These are phyloP conservation scores for Carcharodon carcharias DNA, from an alignment of 2,797 vertebrate species.

Conservation along the genomic window DNA sequence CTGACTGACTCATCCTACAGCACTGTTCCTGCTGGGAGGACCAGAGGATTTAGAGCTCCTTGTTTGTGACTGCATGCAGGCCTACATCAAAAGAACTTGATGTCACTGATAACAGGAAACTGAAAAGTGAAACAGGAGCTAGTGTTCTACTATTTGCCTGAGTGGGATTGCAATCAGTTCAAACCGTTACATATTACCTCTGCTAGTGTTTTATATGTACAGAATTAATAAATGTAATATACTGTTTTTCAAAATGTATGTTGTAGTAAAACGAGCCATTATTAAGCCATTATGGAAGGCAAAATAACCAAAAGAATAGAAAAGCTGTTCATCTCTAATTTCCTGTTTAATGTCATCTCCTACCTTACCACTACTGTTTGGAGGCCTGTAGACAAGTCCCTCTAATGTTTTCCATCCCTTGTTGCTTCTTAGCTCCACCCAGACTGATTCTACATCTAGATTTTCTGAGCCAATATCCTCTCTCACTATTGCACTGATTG, in stretches of 20 bases:
- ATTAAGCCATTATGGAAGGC: not conserved
- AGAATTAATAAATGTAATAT: not conserved
- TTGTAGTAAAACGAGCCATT: not conserved
- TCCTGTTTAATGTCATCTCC: too few species aligned
- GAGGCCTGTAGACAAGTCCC: too few species aligned
- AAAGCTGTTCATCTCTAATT: not conserved
- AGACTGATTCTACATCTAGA: too few species aligned
- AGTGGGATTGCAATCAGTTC: not conserved
- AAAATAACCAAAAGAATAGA: not conserved
- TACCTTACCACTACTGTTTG: too few species aligned
- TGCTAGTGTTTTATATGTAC: not conserved
- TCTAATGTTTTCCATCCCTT: too few species aligned
- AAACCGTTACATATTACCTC: not conserved
- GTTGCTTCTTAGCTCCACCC: too few species aligned
- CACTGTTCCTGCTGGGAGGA: not conserved
- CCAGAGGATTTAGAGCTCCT: not conserved
- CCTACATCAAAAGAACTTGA: not conserved
- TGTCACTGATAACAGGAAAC: not conserved
- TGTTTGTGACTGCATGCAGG: not conserved
- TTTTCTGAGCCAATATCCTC: too few species aligned
- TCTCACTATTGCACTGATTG: too few species aligned
- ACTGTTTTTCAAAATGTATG: not conserved
- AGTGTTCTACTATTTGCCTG: not conserved
- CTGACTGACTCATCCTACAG: conserved; percentile 46
- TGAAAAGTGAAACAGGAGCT: not conserved